Base-by-base conservation (phyloP, 2,113 vertebrate species). In the Ovis canadensis region DNA sequence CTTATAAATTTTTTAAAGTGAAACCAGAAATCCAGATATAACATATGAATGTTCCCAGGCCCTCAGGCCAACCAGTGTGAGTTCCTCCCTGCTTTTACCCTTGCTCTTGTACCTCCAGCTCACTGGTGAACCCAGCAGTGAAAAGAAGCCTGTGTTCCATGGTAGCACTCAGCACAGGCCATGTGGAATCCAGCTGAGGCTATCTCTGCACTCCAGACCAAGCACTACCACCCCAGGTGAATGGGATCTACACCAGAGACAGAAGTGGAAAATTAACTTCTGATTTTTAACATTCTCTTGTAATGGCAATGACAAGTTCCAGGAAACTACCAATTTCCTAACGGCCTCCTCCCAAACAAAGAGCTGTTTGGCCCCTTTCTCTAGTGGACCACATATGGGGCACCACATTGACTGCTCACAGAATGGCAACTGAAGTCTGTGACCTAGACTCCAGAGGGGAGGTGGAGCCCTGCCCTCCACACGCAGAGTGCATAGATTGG, bases 21-120 rank as follows among this genome's bases (percentile, higher is more conserved):
- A 88, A 95, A 43, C 45, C 50, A 88, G n/a, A 93, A 84, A 78
- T 88, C 50, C 57, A 88, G n/a, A 84, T 78, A 71, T 50, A 90
- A 55, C 29, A 71, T 33, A 13, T 40, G 25, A 48, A 96, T 54
- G 33, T 95, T 81, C 67, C 45, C 55, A 55, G 36, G 50, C 77
- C 57, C 64, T 93, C 19, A 7, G 55, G 81, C 80, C 67, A 36
- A 83, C 7, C 91, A 67, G 27, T 7, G 1, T 9, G 19, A 59
- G 33, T 25, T 21, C 3, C 40, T 64, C 45, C 45, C 67, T 59
- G 57, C 43, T 89, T 84, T 29, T 10, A 54, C 64, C 55, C 93
- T 93, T 8, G 5, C 40, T 74, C 10, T 36, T 19, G 55, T 31
- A 19, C 8, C 33, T 86, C 60, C 54, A 25, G 23, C 23, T n/a